phyloP scores from a whole-genome alignment of 2,888 invertebrate species.

The Nowickia ferox region DNA sequence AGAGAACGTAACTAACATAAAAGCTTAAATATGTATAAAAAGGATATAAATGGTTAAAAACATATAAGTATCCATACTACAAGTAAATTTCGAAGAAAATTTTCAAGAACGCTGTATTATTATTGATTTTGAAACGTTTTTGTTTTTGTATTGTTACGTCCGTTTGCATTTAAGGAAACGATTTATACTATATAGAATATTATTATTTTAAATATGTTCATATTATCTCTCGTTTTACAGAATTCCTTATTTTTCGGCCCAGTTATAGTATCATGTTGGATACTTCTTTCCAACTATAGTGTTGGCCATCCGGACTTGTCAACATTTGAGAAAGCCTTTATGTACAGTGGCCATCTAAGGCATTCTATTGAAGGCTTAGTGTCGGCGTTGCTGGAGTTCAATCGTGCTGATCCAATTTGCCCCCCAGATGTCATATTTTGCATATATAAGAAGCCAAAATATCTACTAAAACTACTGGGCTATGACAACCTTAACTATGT shows the following conservation, averaged over 20 bases:
- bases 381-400: slow-evolving; percentile 90
- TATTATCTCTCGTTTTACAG: slow-evolving; percentile 83
- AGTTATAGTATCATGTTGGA: slow-evolving; percentile 92
- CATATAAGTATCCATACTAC: too few relatives aligned
- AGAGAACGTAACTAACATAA: too few relatives aligned
- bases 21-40: too few relatives aligned
- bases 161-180: too few relatives aligned
- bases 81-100: too few relatives aligned
- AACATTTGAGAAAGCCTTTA: slow-evolving; percentile 88
- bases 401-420: slow-evolving; percentile 89
- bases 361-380: slow-evolving; percentile 92
- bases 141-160: too few relatives aligned
- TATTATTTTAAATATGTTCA: background rate
- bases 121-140: too few relatives aligned
- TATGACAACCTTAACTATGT: slow-evolving; percentile 88
- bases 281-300: slow-evolving; percentile 93
- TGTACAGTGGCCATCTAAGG: slow-evolving; percentile 92
- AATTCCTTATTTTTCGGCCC: slow-evolving; percentile 96
- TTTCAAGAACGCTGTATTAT: too few relatives aligned
- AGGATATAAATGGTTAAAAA: too few relatives aligned
- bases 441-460: slow-evolving; percentile 88
- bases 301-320: slow-evolving; percentile 91
- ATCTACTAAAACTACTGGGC: slow-evolving; percentile 89
- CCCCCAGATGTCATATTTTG: slow-evolving; percentile 89
- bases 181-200: too few relatives aligned